These are phyloP conservation scores for Luffia ferchaultella DNA, from an alignment of 2,888 invertebrate genomes.

Conservation along the genomic window DNA sequence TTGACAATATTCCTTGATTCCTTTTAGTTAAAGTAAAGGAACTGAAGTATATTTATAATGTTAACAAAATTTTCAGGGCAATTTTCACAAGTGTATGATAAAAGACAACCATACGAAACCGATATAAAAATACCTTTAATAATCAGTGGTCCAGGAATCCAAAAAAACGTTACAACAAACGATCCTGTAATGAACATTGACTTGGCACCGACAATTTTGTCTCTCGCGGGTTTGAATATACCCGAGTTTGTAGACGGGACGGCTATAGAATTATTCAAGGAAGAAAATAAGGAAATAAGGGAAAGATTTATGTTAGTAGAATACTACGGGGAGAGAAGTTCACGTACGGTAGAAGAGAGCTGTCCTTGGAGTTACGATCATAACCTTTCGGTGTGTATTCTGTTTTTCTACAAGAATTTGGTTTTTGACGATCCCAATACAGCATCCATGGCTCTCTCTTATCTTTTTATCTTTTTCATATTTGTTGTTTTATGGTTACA, in stretches of 20 bases:
- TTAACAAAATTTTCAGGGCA: conserved; percentile 71
- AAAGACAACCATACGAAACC: conserved; percentile 89
- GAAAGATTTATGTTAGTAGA: conserved; percentile 76
- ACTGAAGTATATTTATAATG: too few species aligned
- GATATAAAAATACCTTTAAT: conserved; percentile 87
- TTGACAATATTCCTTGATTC: too few species aligned
- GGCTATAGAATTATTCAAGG: conserved; percentile 21
- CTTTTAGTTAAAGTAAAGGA: too few species aligned
- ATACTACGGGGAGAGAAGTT: conserved; percentile 80
- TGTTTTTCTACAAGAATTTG: not conserved
- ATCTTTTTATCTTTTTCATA: too few species aligned
- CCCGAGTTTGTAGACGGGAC: conserved; percentile 70
- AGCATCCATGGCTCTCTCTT: not conserved
- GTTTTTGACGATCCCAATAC: not conserved
- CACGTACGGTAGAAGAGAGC: conserved; percentile 53
- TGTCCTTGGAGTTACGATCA: conserved; percentile 73
- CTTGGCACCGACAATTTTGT: conserved; percentile 82
- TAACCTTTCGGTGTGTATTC: conserved; percentile 69
- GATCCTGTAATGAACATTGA: conserved; percentile 80
- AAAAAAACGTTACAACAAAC: conserved; percentile 41
- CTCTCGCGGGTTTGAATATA: conserved; percentile 68
- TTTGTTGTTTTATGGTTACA: conserved; percentile 34
- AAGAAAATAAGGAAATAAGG: conserved; percentile 23
- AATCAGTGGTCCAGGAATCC: conserved; percentile 77
- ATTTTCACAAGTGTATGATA: conserved; percentile 88